phyloP scores from a whole-genome alignment of 2,113 vertebrate species.

The Argyrosomus japonicus region DNA sequence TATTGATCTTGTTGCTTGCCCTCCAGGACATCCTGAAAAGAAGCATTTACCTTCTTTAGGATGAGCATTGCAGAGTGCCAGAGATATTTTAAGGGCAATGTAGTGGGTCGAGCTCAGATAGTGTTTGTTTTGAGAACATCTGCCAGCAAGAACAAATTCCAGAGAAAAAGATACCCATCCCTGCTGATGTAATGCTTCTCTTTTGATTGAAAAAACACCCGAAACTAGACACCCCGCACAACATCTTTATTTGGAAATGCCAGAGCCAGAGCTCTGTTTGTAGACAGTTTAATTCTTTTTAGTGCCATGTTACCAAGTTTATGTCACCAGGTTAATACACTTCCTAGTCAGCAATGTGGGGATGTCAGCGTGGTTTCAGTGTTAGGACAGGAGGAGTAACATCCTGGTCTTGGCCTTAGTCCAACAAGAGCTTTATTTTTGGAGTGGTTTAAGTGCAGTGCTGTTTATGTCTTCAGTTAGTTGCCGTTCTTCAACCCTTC shows the following conservation, averaged over 20 bases:
- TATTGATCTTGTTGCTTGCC: no score
- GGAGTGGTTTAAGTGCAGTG: background rate
- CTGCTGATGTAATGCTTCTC: background rate
- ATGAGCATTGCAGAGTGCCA: background rate
- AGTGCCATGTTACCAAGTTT: background rate
- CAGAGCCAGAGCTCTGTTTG: background rate
- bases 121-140: background rate
- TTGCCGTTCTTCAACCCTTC: background rate
- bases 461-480: background rate
- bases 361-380: background rate
- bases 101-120: background rate
- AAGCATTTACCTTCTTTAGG: background rate
- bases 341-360: background rate
- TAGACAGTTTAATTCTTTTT: background rate
- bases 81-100: background rate
- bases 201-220: background rate
- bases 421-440: background rate
- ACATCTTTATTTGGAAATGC: background rate
- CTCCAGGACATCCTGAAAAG: background rate
- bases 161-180: background rate
- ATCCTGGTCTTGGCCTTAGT: background rate
- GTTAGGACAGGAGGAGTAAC: background rate
- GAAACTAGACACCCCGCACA: background rate
- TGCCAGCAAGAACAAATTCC: no score
- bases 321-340: background rate